Evolutionary conservation across 2,888 invertebrate species (phyloP), one percentile per base, ranked within the genome.

Genomic region (Octonoba sinensis): DNA sequence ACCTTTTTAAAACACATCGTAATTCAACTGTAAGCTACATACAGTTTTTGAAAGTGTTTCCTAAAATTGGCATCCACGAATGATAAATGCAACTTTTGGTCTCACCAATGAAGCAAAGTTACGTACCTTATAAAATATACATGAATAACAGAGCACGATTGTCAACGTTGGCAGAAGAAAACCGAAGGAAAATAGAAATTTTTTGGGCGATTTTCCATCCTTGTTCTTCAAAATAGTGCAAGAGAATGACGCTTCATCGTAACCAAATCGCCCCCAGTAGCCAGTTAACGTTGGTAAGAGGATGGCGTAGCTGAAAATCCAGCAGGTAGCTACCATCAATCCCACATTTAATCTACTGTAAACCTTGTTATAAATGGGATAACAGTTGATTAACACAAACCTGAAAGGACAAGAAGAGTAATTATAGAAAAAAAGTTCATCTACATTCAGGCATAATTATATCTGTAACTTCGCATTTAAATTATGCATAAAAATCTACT

Each of bases 341-440:
- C 93, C 93, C 72, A 97, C 95, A 91, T 94, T 95, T 84, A 91
- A 90, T 78, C 93, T 93, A 76, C 93, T 92, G 89, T 96, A 97
- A 66, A 96, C 93, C 84, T 92, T 92, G 16, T 92, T 91, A 89
- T 96, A 96, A 85, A 93, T 90, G 85, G 92, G 92, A 86, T 96
- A 94, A 89, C 95, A 95, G 0, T 96, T 94, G 86, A 96, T 96
- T 92, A 96, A 93, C 86, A 96, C 94, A 87, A 95, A 96, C 88
- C 93, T 94, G 89, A n/a, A 88, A 88, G 65, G 49, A 86, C 84
- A n/a, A 85, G 85, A 44, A 57, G 36, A 62, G 11, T 16, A 22
- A 1, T 24, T 60, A 27, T 60, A 27, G n/a, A 36, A 54, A 20
- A 4, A 11, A 11, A 36, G 3, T 36, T 8, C 6, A 36, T 36